Conservation (phyloP, 2,888 invertebrate genomes). For the Celastrina argiolus region DNA sequence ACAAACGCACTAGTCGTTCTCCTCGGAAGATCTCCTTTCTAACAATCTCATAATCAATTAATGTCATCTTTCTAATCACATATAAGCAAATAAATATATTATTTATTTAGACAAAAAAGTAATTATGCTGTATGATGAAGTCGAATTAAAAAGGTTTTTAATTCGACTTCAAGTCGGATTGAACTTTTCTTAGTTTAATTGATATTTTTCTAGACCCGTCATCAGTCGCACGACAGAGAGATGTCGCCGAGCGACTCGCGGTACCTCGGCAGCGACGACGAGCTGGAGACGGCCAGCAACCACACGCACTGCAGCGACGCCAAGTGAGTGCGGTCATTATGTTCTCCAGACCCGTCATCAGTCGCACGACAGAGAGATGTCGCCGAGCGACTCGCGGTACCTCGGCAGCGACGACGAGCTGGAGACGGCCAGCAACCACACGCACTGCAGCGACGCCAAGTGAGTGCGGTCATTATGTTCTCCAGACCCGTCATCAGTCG, state of each 20-base stretch:
- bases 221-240: slow-evolving; percentile 37
- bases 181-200: not conserved
- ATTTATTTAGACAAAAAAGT: too few species aligned
- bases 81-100: too few species aligned
- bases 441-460: slow-evolving; percentile 64
- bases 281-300: slow-evolving; percentile 63
- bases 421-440: slow-evolving; percentile 65
- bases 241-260: slow-evolving; percentile 58
- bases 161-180: too few species aligned
- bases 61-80: too few species aligned
- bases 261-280: slow-evolving; percentile 62
- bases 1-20: too few species aligned
- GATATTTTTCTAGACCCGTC: slow-evolving; percentile 35
- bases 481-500: slow-evolving; percentile 39
- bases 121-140: too few species aligned
- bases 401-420: slow-evolving; percentile 64
- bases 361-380: slow-evolving; percentile 40
- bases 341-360: slow-evolving; percentile 39
- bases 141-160: too few species aligned
- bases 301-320: slow-evolving; percentile 67
- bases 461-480: too few species aligned
- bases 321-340: slow-evolving; percentile 65
- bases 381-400: slow-evolving; percentile 58
- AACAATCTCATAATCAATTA: too few species aligned
- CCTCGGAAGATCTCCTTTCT: too few species aligned